Evolutionary conservation across 1,140 invertebrate genomes (phyloP).

Genomic region (Ridgeia piscesae): DNA sequence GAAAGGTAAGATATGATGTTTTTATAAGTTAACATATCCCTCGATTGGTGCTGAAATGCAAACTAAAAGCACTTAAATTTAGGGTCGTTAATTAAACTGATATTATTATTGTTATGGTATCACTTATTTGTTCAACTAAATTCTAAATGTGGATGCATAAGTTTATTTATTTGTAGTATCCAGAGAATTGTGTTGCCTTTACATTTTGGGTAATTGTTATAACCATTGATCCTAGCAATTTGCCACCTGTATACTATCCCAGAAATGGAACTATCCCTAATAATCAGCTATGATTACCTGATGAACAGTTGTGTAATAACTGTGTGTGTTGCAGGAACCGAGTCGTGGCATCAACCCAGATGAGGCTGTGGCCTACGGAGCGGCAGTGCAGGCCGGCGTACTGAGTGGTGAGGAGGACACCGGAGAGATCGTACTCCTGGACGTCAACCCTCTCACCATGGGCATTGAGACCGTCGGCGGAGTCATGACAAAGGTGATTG

Average conservation of each 20-base stretch:
- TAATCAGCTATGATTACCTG: not conserved
- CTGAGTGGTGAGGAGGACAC: slow-evolving; percentile 75
- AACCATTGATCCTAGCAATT: too few species aligned
- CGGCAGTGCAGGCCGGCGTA: slow-evolving; percentile 95
- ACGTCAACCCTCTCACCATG: slow-evolving; percentile 97
- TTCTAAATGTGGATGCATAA: not conserved
- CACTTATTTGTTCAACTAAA: not conserved
- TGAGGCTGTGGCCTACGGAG: slow-evolving; percentile 79
- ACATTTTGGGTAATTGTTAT: too few species aligned
- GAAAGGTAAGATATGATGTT: slow-evolving; percentile 64
- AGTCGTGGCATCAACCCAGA: slow-evolving; percentile 98
- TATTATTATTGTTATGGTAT: too few species aligned
- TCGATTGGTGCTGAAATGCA: too few species aligned
- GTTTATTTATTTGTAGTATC: too few species aligned
- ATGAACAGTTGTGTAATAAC: not conserved
- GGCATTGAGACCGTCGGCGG: slow-evolving; percentile 99
- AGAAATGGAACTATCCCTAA: too few species aligned
- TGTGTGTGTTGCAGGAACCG: slow-evolving; percentile 69
- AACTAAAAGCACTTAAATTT: too few species aligned
- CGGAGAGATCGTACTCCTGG: slow-evolving; percentile 93
- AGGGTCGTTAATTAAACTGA: too few species aligned
- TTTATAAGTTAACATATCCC: not conserved
- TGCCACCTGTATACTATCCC: too few species aligned
- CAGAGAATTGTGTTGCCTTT: too few species aligned
- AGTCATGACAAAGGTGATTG: slow-evolving; percentile 99